phyloP scores from a whole-genome alignment of 2,888 invertebrate species.

The Biston stratarius region DNA sequence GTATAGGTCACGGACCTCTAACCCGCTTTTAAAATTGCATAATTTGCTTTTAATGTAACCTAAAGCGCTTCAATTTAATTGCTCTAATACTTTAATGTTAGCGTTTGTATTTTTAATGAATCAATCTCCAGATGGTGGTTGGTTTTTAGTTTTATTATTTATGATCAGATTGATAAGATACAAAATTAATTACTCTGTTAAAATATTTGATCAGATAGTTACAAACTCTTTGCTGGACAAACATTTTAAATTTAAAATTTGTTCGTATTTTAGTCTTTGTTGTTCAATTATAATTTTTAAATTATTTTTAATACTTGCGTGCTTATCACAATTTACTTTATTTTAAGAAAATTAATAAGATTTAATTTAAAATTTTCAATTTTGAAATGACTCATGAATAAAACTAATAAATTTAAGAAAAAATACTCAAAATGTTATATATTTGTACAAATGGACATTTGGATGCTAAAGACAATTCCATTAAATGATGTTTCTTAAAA shows the following conservation, averaged over 20 bases:
- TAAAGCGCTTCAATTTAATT: slow-evolving; percentile 12
- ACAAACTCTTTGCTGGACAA: too few relatives aligned
- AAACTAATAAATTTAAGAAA: too few relatives aligned
- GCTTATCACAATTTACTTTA: too few relatives aligned
- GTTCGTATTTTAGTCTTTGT: neutral
- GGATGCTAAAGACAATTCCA: too few relatives aligned
- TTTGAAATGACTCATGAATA: too few relatives aligned
- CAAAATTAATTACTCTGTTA: neutral
- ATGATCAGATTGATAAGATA: neutral
- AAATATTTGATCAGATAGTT: neutral
- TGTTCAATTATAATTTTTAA: too few relatives aligned
- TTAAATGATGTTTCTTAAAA: too few relatives aligned
- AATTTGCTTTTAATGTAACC: slow-evolving; percentile 23
- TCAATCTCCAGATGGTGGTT: slow-evolving; percentile 2
- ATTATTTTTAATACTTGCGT: too few relatives aligned
- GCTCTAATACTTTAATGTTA: slow-evolving; percentile 10
- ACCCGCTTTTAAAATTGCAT: slow-evolving; percentile 27
- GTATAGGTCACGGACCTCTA: slow-evolving; percentile 32
- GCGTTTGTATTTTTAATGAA: slow-evolving; percentile 16
- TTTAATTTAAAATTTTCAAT: too few relatives aligned
- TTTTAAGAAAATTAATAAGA: too few relatives aligned
- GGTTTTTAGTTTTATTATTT: neutral
- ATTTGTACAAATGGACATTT: too few relatives aligned
- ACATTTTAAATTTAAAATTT: neutral
- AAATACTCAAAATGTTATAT: too few relatives aligned